A percentile compares a stretch with the other conserved stretches of the same genome.
phyloP scores from a whole-genome alignment of 2,888 invertebrate species.

The Pherbina coryleti region DNA sequence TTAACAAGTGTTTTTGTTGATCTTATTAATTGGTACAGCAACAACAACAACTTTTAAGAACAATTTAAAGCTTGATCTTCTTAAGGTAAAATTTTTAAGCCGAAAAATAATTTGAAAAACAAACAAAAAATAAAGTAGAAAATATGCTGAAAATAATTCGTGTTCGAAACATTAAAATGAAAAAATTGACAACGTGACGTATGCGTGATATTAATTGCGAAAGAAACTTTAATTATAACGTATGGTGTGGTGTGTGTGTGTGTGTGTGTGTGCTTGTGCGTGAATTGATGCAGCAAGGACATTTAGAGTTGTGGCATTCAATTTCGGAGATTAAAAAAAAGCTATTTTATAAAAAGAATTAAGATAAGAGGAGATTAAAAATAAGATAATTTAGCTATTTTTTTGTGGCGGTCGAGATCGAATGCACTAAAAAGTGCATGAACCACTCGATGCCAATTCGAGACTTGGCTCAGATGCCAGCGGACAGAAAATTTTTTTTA shows the following conservation, averaged over 20 bases:
- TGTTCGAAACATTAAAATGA: no score
- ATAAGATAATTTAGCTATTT: no score
- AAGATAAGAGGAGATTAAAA: no score
- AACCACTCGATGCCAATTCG: no score
- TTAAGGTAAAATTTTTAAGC: not conserved
- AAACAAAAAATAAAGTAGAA: not conserved
- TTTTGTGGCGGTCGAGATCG: no score
- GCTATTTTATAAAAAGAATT: no score
- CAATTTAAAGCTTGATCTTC: not conserved
- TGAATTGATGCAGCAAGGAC: not conserved
- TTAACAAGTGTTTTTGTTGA: not conserved
- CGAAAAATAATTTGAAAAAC: not conserved
- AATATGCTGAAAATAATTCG: not conserved
- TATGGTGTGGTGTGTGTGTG: not conserved
- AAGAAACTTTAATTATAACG: not conserved
- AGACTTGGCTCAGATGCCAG: no score
- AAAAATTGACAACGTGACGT: slow-evolving; percentile 8
- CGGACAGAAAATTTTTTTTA: no score
- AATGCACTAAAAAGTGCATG: no score
- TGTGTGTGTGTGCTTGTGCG: not conserved
- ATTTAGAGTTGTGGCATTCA: not conserved
- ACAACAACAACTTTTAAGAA: not conserved
- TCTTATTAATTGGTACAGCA: not conserved
- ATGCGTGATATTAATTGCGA: not conserved
- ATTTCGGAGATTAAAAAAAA: no score